Conservation (phyloP, 2,113 vertebrate genomes). For the Dicrurus megarhynchus region DNA sequence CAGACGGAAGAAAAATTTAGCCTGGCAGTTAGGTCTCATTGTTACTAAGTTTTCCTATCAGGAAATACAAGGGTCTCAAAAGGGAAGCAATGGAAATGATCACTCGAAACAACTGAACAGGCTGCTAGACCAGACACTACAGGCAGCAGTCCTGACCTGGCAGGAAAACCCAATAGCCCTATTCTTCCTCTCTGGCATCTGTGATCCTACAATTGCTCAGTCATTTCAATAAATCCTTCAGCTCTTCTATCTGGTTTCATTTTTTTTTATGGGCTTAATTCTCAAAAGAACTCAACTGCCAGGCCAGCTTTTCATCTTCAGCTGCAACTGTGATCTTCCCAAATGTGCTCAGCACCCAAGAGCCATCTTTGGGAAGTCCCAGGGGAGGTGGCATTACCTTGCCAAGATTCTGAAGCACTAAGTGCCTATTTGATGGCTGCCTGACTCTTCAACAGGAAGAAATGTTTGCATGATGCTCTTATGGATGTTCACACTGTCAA, state of each 20-base stretch:
- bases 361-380: neutral
- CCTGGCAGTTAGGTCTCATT: neutral
- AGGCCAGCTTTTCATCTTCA: neutral
- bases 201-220: neutral
- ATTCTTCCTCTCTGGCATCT: slow-evolving; percentile 54
- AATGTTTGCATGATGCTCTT: neutral
- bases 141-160: neutral
- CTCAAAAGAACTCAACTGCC: neutral
- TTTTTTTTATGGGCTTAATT: neutral
- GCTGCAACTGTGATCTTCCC: neutral
- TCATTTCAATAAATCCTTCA: slow-evolving; percentile 54
- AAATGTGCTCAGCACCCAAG: neutral
- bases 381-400: neutral
- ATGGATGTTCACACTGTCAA: slow-evolving; percentile 13
- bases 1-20: neutral
- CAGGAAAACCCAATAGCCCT: slow-evolving; percentile 35
- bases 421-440: neutral
- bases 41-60: slow-evolving; percentile 43
- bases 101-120: neutral
- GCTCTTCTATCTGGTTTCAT: neutral
- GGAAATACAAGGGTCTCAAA: slow-evolving; percentile 32
- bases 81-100: slow-evolving; percentile 44
- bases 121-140: neutral
- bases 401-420: neutral
- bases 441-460: slow-evolving; percentile 11